Percentiles rank a stretch among this genome's conserved stretches.
Conservation (phyloP, 2,797 vertebrate species). For the Naso thynnoides region DNA sequence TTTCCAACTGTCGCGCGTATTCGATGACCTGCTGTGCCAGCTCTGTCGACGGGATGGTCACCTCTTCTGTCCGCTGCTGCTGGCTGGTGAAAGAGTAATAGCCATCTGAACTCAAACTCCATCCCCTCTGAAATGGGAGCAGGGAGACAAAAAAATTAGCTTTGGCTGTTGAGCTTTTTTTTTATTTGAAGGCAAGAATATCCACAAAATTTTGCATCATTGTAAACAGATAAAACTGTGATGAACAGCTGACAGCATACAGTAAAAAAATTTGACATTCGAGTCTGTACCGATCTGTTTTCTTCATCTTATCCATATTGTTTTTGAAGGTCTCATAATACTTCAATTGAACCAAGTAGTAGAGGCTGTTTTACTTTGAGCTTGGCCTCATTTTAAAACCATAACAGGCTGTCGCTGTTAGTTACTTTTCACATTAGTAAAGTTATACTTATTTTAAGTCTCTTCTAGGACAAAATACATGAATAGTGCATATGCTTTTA, state of each 20-base stretch:
- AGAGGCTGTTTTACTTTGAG: background rate
- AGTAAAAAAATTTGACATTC: background rate
- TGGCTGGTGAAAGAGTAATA: constrained; percentile 92
- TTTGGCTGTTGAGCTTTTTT: background rate
- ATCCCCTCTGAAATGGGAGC: constrained; percentile 89
- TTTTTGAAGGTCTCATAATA: background rate
- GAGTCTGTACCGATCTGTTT: background rate
- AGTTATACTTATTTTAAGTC: background rate
- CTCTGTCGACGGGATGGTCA: constrained; percentile 93
- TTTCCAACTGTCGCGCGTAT: constrained; percentile 95
- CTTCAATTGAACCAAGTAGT: background rate
- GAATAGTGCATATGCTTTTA: background rate
- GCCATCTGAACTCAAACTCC: constrained; percentile 89
- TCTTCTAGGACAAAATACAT: background rate
- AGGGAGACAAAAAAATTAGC: constrained; percentile 4
- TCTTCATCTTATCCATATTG: background rate
- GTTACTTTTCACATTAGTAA: constrained; percentile 2
- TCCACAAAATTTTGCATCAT: too few relatives aligned
- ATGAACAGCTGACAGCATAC: background rate
- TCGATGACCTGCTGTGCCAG: constrained; percentile 96
- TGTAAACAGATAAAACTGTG: background rate
- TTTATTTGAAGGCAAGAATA: background rate
- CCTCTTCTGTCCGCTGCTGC: constrained; percentile 94
- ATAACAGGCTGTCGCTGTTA: background rate
- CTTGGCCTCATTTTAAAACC: background rate